Percentiles rank a stretch among this genome's conserved stretches.
These are phyloP conservation scores for Epicauta chinensis DNA, from an alignment of 1,140 invertebrate genomes.

Conservation along the genomic window DNA sequence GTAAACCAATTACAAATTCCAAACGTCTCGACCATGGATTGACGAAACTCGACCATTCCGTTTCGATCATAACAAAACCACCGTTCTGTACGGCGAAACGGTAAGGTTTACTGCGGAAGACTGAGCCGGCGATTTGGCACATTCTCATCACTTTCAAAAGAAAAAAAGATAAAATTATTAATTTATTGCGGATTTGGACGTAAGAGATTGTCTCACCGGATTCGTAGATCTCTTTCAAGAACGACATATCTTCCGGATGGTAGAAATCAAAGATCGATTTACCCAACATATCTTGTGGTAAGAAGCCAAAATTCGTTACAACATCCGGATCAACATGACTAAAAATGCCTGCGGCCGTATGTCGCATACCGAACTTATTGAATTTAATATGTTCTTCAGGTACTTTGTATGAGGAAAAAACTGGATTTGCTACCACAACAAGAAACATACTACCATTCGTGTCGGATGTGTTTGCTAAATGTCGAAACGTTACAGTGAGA, in stretches of 20 bases:
- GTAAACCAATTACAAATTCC: conserved; percentile 86
- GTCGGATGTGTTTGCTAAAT: conserved; percentile 45
- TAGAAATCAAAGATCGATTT: conserved; percentile 80
- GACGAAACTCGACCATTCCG: conserved; percentile 89
- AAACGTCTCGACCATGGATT: conserved; percentile 90
- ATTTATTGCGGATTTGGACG: too few species aligned
- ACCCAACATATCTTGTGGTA: conserved; percentile 82
- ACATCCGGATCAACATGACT: conserved; percentile 71
- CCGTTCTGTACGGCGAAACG: conserved; percentile 80
- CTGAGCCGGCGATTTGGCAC: conserved; percentile 49
- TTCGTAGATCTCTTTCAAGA: conserved; percentile 77
- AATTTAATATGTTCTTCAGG: conserved; percentile 55
- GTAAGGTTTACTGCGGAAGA: conserved; percentile 69
- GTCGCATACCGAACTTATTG: conserved; percentile 66
- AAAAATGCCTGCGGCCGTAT: conserved; percentile 65
- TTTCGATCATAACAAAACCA: conserved; percentile 73
- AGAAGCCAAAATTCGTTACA: conserved; percentile 75
- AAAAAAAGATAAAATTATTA: conserved; percentile 3
- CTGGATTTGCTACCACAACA: conserved; percentile 63
- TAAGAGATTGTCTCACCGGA: conserved; percentile 59
- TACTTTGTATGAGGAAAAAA: conserved; percentile 68
- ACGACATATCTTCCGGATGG: conserved; percentile 76
- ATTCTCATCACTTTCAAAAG: conserved; percentile 37
- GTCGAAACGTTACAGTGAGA: conserved; percentile 61
- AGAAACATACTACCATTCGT: conserved; percentile 54